phyloP scores from a whole-genome alignment of 2,888 invertebrate genomes.

The Cerceris ruficornis region DNA sequence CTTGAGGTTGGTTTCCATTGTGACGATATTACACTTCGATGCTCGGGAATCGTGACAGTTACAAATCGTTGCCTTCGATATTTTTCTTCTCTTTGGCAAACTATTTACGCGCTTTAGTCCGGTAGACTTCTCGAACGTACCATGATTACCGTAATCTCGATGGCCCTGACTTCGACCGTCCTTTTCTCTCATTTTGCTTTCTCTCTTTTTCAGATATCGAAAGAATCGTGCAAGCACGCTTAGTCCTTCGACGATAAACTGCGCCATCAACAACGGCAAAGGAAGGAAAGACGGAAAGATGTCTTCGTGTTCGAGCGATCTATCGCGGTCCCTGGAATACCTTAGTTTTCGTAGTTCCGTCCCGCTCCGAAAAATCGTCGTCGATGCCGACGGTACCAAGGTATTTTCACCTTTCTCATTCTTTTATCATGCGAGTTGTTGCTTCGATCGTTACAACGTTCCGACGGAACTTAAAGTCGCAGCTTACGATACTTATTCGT shows the following conservation, averaged over 20 bases:
- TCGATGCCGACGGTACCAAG: slow-evolving; percentile 90
- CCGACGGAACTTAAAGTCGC: too few species aligned
- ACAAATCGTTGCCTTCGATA: neutral
- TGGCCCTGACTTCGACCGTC: neutral
- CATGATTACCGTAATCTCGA: neutral
- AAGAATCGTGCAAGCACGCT: slow-evolving; percentile 2
- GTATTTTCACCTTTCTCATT: slow-evolving; percentile 80
- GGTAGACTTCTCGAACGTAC: neutral
- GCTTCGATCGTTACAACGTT: too few species aligned
- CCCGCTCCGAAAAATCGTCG: slow-evolving; percentile 89
- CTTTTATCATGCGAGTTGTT: too few species aligned
- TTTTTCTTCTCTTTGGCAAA: too few species aligned
- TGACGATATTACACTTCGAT: neutral
- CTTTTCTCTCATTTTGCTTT: neutral
- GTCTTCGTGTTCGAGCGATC: slow-evolving; percentile 86
- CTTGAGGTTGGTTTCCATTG: slow-evolving; percentile 31
- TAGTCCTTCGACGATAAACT: slow-evolving; percentile 17
- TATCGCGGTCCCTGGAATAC: slow-evolving; percentile 90
- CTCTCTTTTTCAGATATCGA: slow-evolving; percentile 31
- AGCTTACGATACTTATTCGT: too few species aligned
- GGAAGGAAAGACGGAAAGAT: slow-evolving; percentile 25
- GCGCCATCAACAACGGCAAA: neutral
- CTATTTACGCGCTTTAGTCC: neutral
- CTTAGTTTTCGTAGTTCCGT: slow-evolving; percentile 90
- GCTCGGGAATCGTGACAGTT: neutral